phyloP scores from a whole-genome alignment of 2,888 invertebrate species.

The Didymodactylos carnosus region DNA sequence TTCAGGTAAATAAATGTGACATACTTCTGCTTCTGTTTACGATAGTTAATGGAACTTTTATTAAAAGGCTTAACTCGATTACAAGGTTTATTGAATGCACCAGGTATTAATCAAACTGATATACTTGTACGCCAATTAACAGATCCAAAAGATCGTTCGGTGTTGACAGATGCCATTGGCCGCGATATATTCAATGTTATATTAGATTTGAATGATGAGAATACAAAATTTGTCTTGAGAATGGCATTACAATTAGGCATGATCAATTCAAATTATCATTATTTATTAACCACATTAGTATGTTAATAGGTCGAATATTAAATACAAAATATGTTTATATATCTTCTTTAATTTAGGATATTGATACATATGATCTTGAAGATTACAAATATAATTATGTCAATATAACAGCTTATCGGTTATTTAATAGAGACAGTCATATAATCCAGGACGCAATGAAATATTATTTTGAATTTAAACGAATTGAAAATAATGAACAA shows the following conservation, averaged over 20 bases:
- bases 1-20: background rate
- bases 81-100: background rate
- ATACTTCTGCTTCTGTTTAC: too few relatives aligned
- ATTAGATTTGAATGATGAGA: conserved; percentile 1
- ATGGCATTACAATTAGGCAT: conserved; percentile 14
- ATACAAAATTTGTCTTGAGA: conserved; percentile 1
- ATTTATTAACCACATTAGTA: conserved; percentile 7
- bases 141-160: background rate
- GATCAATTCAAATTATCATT: conserved; percentile 10
- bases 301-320: background rate
- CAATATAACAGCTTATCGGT: conserved; percentile 76
- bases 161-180: background rate
- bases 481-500: background rate
- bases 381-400: conserved; percentile 72
- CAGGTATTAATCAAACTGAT: background rate
- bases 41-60: too few relatives aligned
- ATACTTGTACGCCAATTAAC: background rate
- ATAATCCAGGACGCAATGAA: background rate
- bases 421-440: conserved; percentile 44
- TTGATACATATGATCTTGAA: conserved; percentile 32
- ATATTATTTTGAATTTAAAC: background rate
- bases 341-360: conserved; percentile 24
- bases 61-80: background rate
- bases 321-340: background rate
- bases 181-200: conserved; percentile 8